Evolutionary conservation across 1,140 invertebrate species (phyloP).

Genomic region (Saccostrea glomerata): DNA sequence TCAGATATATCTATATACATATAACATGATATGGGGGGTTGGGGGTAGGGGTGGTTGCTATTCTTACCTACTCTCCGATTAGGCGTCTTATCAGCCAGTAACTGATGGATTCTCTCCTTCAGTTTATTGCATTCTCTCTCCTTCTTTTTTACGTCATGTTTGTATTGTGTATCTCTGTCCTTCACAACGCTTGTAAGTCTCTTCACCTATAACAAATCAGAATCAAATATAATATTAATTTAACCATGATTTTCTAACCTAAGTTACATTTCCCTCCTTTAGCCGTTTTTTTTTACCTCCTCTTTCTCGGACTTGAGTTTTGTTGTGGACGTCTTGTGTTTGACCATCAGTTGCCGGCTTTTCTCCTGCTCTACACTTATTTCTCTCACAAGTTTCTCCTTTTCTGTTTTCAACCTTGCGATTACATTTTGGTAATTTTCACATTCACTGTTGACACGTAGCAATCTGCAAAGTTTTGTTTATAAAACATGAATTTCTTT

Average conservation of each 20-base stretch:
- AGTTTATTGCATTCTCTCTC: slow-evolving; percentile 73
- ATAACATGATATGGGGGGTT: too few species aligned
- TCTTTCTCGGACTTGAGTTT: slow-evolving; percentile 76
- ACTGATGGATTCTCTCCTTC: slow-evolving; percentile 74
- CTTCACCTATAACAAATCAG: slow-evolving; percentile 63
- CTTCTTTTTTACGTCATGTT: slow-evolving; percentile 76
- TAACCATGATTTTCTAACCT: not conserved
- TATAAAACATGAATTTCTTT: not conserved
- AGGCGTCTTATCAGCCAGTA: slow-evolving; percentile 73
- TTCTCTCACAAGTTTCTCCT: slow-evolving; percentile 66
- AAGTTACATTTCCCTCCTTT: not conserved
- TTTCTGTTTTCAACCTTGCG: slow-evolving; percentile 61
- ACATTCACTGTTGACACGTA: slow-evolving; percentile 65
- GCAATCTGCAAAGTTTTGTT: slow-evolving; percentile 64
- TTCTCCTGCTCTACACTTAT: slow-evolving; percentile 69
- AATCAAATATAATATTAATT: not conserved
- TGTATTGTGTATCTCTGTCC: slow-evolving; percentile 71
- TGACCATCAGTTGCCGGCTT: slow-evolving; percentile 66
- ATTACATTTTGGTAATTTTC: slow-evolving; percentile 68
- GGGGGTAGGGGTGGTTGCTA: too few species aligned
- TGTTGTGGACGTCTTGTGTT: slow-evolving; percentile 65
- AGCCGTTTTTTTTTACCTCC: slow-evolving; percentile 64
- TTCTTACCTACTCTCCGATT: slow-evolving; percentile 62
- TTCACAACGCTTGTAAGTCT: slow-evolving; percentile 71
- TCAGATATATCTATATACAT: not conserved